phyloP scores from a whole-genome alignment of 2,797 vertebrate species.

The Melanotaenia maccullochi region DNA sequence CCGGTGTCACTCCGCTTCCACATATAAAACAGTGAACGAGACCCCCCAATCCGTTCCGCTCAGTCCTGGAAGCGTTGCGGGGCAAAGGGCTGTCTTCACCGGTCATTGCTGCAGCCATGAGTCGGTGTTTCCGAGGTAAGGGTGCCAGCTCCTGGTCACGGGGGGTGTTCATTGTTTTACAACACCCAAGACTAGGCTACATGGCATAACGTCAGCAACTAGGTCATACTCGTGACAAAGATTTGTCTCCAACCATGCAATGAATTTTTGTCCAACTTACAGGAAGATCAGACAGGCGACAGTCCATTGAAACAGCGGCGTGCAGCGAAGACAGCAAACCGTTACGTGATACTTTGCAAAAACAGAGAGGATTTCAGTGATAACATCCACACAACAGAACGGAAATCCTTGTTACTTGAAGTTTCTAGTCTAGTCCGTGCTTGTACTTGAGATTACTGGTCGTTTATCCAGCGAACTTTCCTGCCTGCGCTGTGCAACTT shows the following conservation, averaged over 20 bases:
- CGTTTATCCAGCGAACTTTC: slow-evolving; percentile 74
- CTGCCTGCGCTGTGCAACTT: slow-evolving; percentile 79
- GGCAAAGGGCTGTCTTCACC: slow-evolving; percentile 78
- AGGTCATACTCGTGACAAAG: slow-evolving; percentile 52
- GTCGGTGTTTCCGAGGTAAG: slow-evolving; percentile 91
- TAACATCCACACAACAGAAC: slow-evolving; percentile 42
- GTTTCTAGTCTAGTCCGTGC: slow-evolving; percentile 48
- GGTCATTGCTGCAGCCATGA: slow-evolving; percentile 86
- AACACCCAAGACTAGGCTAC: slow-evolving; percentile 58
- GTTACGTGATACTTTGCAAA: slow-evolving; percentile 49
- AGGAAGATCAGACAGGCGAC: slow-evolving; percentile 50
- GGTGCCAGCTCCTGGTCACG: slow-evolving; percentile 79
- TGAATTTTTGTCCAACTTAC: slow-evolving; percentile 63
- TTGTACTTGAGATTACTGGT: slow-evolving; percentile 53
- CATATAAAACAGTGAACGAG: slow-evolving; percentile 93
- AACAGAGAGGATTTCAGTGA: slow-evolving; percentile 27
- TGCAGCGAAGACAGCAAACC: slow-evolving; percentile 59
- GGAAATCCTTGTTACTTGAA: slow-evolving; percentile 27
- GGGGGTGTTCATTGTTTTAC: slow-evolving; percentile 82
- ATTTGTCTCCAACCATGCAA: slow-evolving; percentile 51
- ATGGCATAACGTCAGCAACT: slow-evolving; percentile 53
- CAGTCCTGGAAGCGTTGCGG: slow-evolving; percentile 74
- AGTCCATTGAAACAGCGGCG: slow-evolving; percentile 69
- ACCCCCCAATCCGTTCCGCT: slow-evolving; percentile 77
- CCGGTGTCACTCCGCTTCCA: slow-evolving; percentile 90